Percentiles rank a stretch among this genome's conserved stretches.
Conservation (phyloP, 2,113 vertebrate species). For the Bubalus kerabau region DNA sequence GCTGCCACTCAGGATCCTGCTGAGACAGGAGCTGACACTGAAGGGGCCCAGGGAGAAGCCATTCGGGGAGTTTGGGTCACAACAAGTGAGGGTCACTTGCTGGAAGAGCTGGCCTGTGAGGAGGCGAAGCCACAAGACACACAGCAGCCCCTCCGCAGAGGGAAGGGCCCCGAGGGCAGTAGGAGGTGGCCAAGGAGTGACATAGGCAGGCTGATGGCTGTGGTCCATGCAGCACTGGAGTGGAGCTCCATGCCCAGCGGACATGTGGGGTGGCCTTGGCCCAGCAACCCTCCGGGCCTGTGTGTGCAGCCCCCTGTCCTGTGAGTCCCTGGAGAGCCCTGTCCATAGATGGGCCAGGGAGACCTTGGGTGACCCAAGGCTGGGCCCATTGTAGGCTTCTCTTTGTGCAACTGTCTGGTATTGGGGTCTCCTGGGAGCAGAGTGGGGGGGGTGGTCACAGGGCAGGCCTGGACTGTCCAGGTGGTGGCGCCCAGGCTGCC, state of each 20-base stretch:
- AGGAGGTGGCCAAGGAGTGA: not conserved
- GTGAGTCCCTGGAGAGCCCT: not conserved
- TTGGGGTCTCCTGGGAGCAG: not conserved
- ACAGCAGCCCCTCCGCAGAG: not conserved
- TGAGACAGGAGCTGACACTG: not conserved
- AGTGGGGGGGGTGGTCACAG: not conserved
- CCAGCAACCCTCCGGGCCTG: accelerated
- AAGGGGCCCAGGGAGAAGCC: not conserved
- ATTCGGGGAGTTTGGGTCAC: not conserved
- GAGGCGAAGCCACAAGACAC: not conserved
- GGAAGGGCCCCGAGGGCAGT: not conserved
- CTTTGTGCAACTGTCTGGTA: not conserved
- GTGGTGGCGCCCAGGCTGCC: not conserved
- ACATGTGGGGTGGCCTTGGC: accelerated
- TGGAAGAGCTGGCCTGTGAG: accelerated
- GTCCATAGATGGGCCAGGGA: not conserved
- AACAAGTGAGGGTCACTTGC: not conserved
- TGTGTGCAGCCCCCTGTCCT: not conserved
- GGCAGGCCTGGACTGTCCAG: not conserved
- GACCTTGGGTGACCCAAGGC: not conserved
- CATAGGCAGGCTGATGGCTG: accelerated
- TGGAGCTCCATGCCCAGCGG: not conserved
- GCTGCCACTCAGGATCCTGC: not conserved
- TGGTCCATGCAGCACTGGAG: not conserved
- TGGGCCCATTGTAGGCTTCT: not conserved